phyloP scores from a whole-genome alignment of 1,140 invertebrate genomes.

The Leptinotarsa texana region DNA sequence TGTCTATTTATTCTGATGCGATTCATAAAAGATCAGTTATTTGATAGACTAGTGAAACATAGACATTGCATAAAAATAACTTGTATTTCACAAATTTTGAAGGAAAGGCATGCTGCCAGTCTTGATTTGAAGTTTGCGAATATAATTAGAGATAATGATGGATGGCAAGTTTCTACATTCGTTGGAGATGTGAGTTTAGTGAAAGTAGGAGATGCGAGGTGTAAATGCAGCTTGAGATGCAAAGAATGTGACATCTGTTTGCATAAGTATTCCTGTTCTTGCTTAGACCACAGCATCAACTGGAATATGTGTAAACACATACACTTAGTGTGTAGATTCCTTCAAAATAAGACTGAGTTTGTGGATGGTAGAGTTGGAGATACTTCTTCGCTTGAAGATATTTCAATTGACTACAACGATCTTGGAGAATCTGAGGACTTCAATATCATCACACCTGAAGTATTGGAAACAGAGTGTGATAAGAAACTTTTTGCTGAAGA shows the following conservation, averaged over 20 bases:
- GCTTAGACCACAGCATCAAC: conserved; percentile 28
- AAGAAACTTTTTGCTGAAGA: neutral
- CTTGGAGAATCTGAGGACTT: no score
- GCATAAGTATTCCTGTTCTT: conserved; percentile 31
- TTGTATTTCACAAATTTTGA: neutral
- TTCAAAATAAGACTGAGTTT: neutral
- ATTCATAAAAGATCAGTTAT: conserved; percentile 19
- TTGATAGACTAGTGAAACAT: conserved; percentile 4
- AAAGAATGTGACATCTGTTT: conserved; percentile 27
- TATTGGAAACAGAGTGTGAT: neutral
- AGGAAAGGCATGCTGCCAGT: neutral
- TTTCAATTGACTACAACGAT: neutral
- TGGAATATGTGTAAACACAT: conserved; percentile 38
- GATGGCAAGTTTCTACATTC: neutral
- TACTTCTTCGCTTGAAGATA: neutral
- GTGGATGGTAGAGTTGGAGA: neutral
- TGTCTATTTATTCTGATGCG: neutral
- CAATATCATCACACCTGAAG: no score
- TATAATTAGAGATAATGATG: neutral
- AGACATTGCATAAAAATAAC: neutral
- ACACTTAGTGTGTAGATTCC: conserved; percentile 19
- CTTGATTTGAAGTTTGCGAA: neutral
- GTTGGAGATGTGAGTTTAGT: neutral
- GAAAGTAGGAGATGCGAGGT: neutral
- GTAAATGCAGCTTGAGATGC: conserved; percentile 29